phyloP scores from a whole-genome alignment of 2,113 vertebrate species.

The Recurvirostra avosetta region DNA sequence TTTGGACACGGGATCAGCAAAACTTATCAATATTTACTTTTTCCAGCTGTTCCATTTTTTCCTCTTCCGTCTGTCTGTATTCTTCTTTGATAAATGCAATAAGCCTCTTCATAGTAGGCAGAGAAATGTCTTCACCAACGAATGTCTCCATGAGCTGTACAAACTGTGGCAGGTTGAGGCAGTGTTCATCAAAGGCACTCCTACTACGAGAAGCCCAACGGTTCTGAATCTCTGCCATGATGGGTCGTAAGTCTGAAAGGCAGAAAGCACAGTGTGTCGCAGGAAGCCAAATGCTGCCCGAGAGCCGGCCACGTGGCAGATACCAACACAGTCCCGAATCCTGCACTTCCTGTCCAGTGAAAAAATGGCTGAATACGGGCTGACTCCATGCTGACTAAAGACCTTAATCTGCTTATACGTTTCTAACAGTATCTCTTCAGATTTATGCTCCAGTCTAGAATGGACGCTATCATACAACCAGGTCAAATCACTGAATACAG shows the following conservation, averaged over 20 bases:
- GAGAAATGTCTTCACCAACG: constrained; percentile 49
- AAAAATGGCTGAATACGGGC: background rate
- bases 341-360: background rate
- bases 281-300: background rate
- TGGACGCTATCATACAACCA: background rate
- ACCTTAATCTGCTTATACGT: background rate
- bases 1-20: background rate
- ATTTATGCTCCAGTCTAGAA: background rate
- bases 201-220: background rate
- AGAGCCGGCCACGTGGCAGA: background rate
- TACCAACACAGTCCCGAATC: background rate
- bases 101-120: constrained; percentile 56
- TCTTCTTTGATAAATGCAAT: constrained; percentile 60
- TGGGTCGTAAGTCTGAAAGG: constrained; percentile 55
- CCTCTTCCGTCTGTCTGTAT: constrained; percentile 74
- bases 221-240: constrained; percentile 58
- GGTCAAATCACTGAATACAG: background rate
- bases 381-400: background rate
- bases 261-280: background rate
- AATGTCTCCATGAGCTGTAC: constrained; percentile 79
- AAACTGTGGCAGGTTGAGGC: constrained; percentile 71
- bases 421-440: background rate
- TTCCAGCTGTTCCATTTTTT: constrained; percentile 60
- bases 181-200: constrained; percentile 59
- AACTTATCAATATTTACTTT: constrained; percentile 61